These are phyloP conservation scores for Coendou prehensilis DNA, from an alignment of 2,797 vertebrate genomes.

Conservation along the genomic window DNA sequence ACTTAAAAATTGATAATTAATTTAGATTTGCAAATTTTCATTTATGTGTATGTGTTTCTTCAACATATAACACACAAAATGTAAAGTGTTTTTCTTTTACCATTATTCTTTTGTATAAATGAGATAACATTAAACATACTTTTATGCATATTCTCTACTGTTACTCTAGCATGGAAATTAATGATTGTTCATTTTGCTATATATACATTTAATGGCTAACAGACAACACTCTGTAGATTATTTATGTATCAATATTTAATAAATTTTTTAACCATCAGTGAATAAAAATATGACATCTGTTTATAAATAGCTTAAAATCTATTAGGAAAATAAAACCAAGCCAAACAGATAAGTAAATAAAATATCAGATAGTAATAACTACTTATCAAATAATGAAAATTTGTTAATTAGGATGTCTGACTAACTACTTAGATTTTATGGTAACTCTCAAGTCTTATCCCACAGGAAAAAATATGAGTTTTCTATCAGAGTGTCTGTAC, in stretches of 20 bases:
- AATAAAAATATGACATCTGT: neutral
- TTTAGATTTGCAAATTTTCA: neutral
- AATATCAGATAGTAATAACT: neutral
- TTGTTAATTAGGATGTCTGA: neutral
- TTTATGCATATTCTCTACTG: neutral
- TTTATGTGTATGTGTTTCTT: neutral
- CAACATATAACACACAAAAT: neutral
- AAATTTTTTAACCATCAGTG: neutral
- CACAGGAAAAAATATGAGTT: neutral
- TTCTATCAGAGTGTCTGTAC: neutral
- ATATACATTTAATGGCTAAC: slow-evolving; percentile 35
- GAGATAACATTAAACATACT: neutral
- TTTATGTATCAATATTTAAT: slow-evolving; percentile 34
- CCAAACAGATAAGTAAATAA: slow-evolving; percentile 36
- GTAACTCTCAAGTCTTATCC: neutral
- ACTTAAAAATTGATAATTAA: neutral
- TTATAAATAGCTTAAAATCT: slow-evolving; percentile 25
- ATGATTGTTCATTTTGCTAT: neutral
- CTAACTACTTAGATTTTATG: neutral
- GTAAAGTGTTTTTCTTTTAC: neutral
- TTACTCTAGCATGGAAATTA: neutral
- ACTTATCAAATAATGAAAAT: slow-evolving; percentile 56
- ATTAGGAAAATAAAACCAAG: slow-evolving; percentile 47
- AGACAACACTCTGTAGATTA: slow-evolving; percentile 27
- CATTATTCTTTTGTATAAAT: slow-evolving; percentile 30